phyloP scores from a whole-genome alignment of 2,797 vertebrate genomes.

The Sorex maritimensis region DNA sequence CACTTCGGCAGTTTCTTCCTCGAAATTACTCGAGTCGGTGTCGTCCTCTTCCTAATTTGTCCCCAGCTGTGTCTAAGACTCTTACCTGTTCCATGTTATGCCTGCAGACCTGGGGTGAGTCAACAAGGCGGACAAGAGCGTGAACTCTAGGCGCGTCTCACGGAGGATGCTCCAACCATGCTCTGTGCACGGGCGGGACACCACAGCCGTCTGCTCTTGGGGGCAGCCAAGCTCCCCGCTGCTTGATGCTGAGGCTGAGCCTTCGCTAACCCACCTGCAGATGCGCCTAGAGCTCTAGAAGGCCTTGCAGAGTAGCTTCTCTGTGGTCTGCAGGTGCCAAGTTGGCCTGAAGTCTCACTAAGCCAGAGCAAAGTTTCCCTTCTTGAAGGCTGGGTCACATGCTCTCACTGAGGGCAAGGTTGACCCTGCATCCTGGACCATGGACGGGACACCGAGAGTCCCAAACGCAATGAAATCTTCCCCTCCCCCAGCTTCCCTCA shows the following conservation, averaged over 20 bases:
- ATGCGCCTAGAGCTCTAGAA: slow-evolving; percentile 33
- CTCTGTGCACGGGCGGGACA: background rate
- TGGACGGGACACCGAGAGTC: slow-evolving; percentile 45
- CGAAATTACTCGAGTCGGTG: background rate
- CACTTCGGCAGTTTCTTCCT: slow-evolving; percentile 4
- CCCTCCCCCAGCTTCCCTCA: background rate
- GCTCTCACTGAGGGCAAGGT: background rate
- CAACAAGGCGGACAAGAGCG: background rate
- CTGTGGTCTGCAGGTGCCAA: background rate
- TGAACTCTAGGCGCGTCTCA: background rate
- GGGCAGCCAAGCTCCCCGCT: background rate
- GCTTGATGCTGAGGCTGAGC: background rate
- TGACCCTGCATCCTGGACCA: slow-evolving; percentile 23
- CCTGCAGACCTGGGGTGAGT: background rate
- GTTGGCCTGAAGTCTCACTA: background rate
- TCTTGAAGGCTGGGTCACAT: slow-evolving; percentile 63
- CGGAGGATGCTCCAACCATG: background rate
- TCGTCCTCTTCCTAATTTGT: background rate
- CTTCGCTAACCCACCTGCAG: background rate
- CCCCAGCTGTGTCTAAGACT: background rate
- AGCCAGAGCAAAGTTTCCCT: slow-evolving; percentile 66
- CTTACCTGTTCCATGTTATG: slow-evolving; percentile 71
- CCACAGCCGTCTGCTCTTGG: background rate
- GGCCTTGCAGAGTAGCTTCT: slow-evolving; percentile 3
- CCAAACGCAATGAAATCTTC: slow-evolving; percentile 28